These are phyloP conservation scores for Urechis unicinctus DNA, from an alignment of 2,888 invertebrate genomes.

Conservation along the genomic window DNA sequence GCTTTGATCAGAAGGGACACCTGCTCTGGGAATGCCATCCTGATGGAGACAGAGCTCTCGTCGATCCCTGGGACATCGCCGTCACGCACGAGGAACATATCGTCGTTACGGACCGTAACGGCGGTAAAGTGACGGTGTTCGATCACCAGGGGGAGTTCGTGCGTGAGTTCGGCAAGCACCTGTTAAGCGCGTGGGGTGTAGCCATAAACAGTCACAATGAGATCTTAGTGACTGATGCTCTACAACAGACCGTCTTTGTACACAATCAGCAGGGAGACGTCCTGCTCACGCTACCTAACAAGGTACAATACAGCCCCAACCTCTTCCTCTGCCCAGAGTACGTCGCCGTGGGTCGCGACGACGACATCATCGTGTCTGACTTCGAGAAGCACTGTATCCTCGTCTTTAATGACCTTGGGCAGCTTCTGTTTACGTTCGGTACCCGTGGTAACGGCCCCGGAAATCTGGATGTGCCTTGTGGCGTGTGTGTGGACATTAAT, in stretches of 20 bases:
- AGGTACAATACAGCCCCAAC: slow-evolving; percentile 20
- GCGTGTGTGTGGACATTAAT: slow-evolving; percentile 31
- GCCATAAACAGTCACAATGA: slow-evolving; percentile 30
- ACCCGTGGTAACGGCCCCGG: slow-evolving; percentile 28
- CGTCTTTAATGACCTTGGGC: slow-evolving; percentile 28
- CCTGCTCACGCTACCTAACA: slow-evolving; percentile 27
- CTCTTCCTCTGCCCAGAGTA: slow-evolving; percentile 38
- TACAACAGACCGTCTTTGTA: slow-evolving; percentile 28
- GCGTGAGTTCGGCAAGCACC: slow-evolving; percentile 26
- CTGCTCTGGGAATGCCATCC: slow-evolving; percentile 28
- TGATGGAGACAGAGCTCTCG: slow-evolving; percentile 24
- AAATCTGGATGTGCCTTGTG: slow-evolving; percentile 35
- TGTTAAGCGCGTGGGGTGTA: slow-evolving; percentile 41
- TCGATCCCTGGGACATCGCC: slow-evolving; percentile 39
- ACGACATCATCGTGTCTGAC: slow-evolving; percentile 40
- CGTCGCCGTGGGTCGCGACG: slow-evolving; percentile 30
- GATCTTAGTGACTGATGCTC: slow-evolving; percentile 40
- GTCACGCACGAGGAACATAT: slow-evolving; percentile 29
- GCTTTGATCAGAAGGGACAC: slow-evolving; percentile 28
- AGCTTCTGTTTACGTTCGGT: slow-evolving; percentile 30
- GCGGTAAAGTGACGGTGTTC: slow-evolving; percentile 32
- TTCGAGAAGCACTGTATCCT: slow-evolving; percentile 40
- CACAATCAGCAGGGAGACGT: slow-evolving; percentile 29
- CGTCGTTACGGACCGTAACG: slow-evolving; percentile 39
- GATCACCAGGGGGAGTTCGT: slow-evolving; percentile 25